A percentile compares a stretch with the other conserved stretches of the same genome.
phyloP scores from a whole-genome alignment of 2,113 vertebrate species.

The Raja brachyura region DNA sequence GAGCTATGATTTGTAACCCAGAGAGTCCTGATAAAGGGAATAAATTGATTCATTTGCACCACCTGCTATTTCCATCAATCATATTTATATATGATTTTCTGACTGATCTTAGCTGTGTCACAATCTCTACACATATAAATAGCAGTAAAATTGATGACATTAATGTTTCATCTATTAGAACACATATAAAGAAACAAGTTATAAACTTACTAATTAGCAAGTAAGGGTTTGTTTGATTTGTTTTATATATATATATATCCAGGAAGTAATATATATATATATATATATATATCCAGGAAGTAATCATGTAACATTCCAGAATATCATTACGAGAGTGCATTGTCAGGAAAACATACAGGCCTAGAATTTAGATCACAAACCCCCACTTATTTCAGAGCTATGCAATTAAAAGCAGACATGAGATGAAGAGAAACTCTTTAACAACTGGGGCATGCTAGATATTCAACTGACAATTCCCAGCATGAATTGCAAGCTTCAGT shows the following conservation, averaged over 20 bases:
- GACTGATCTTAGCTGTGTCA: not conserved
- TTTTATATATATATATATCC: not conserved
- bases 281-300: not conserved
- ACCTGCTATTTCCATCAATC: not conserved
- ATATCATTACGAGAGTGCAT: not conserved
- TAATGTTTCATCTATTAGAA: not conserved
- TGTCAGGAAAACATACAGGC: not conserved
- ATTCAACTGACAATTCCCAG: too few species aligned
- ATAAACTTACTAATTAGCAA: not conserved
- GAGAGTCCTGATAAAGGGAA: not conserved
- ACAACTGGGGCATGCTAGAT: too few species aligned
- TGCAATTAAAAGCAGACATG: too few species aligned
- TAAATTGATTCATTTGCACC: not conserved
- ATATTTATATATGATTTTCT: not conserved
- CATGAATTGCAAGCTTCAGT: too few species aligned
- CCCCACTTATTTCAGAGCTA: too few species aligned
- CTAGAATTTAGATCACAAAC: too few species aligned
- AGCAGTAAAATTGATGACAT: not conserved
- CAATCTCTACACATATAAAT: conserved; percentile 25
- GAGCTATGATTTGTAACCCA: not conserved
- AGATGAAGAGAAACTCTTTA: too few species aligned
- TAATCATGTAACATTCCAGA: not conserved
- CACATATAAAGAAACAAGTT: not conserved
- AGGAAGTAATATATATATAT: not conserved
- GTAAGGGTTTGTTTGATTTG: not conserved